phyloP scores from a whole-genome alignment of 1,140 invertebrate genomes.

The Stegodyphus mimosarum region DNA sequence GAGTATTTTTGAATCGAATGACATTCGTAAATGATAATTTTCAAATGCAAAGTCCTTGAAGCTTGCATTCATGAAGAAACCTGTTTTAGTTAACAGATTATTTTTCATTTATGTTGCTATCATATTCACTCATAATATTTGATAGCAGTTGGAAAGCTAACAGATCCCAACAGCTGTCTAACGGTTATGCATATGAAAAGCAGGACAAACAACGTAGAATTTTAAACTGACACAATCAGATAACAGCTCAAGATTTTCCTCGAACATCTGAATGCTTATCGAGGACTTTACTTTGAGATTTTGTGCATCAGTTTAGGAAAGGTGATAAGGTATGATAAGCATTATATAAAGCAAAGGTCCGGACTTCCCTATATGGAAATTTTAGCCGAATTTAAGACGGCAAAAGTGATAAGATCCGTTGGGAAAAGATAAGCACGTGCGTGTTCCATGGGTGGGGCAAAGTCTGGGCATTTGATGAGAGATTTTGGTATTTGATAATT shows the following conservation, averaged over 20 bases:
- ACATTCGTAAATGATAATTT: too few species aligned
- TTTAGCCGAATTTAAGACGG: conserved; percentile 5
- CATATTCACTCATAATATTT: too few species aligned
- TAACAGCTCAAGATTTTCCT: conserved; percentile 19
- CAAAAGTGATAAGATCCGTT: conserved; percentile 1
- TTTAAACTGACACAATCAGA: conserved; percentile 22
- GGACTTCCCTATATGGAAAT: conserved; percentile 27
- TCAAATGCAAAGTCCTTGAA: too few species aligned
- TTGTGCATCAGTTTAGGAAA: conserved; percentile 47
- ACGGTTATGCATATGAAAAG: conserved; percentile 5
- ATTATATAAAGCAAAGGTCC: conserved; percentile 22
- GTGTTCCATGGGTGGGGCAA: conserved; percentile 24
- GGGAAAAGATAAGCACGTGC: conserved; percentile 19
- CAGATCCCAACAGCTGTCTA: conserved; percentile 11
- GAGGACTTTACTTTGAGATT: conserved; percentile 11
- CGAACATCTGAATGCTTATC: conserved; percentile 38
- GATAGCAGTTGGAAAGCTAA: not conserved
- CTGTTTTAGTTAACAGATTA: too few species aligned
- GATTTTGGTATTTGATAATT: not conserved
- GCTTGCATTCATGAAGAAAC: too few species aligned
- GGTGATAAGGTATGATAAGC: conserved; percentile 13
- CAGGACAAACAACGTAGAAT: conserved; percentile 2
- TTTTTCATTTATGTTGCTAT: too few species aligned
- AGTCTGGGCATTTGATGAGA: conserved; percentile 12
- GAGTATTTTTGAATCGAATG: too few species aligned